Evolutionary conservation across 2,888 invertebrate genomes (phyloP), one percentile per base, ranked within the genome.

Genomic region (Papilio gigon): DNA sequence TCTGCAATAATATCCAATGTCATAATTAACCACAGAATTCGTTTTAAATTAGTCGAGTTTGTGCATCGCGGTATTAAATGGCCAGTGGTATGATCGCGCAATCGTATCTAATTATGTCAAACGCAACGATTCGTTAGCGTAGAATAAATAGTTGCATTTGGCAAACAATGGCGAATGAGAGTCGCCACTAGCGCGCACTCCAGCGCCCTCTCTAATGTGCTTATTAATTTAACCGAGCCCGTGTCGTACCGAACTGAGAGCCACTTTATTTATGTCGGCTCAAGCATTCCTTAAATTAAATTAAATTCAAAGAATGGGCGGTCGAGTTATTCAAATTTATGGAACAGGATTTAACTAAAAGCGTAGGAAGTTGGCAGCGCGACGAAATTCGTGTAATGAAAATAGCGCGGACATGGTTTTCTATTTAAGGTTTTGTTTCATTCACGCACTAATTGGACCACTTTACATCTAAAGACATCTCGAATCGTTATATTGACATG

Each of bases 221-320:
- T 74, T 76, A 75, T 76, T 77, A 78, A 74, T 76, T 78, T 74
- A 75, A 65, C 71, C 61, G 71, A 68, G 68, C 75, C 76, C 70
- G 67, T 72, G 72, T 70, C 68, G 59, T 68, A 56, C 68, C 68
- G 67, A 70, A 70, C 70, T 70, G 70, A 70, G 66, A 71, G 72
- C 71, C 64, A 58, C 61, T 67, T 71, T 70, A 71, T 72, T 72
- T 71, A 72, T 71, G 71, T 71, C 66, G 60, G 65, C 71, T 62
- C 71, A 71, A 68, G 68, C 61, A 65, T 70, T 71, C 65, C 64
- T 67, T 37, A 66, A 70, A 72, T 72, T 72, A 72, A 72, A 70
- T 70, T 72, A 67, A 69, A 66, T 53, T 67, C 64, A 68, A 71
- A 67, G 67, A 70, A 68, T 71, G 67, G 69, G 58, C 69, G 66